Evolutionary conservation across 1,140 invertebrate genomes (phyloP), one percentile per base, ranked within the genome.

Genomic region (Acromyrmex charruanus): DNA sequence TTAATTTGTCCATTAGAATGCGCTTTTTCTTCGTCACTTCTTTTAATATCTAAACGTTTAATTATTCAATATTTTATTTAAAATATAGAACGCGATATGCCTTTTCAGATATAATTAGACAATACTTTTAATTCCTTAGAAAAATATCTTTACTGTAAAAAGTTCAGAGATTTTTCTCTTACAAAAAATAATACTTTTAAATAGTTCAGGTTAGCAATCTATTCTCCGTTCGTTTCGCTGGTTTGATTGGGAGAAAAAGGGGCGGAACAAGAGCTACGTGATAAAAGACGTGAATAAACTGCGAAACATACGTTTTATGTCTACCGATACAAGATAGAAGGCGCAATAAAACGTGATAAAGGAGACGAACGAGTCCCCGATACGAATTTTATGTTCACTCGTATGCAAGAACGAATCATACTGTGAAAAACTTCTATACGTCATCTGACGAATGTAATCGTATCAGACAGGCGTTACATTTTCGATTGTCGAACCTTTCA

Each of bases 321-420:
- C 69, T 51, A 84, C 59, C 55, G 69, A 75, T 75, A 51, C 44
- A 84, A 51, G 55, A 84, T 84, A 74, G 69, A 84, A 84, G 39
- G 68, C 14, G 80, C 58, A 84, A 84, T 84, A 63, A 84, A 84
- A 49, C 14, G 69, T 39, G 69, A 63, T 84, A 84, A 74, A 82
- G 55, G 69, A 63, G 80, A 74, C 58, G 44, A 84, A 84, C 55
- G 68, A 61, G 69, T 39, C 55, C 3, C 12, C 55, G 79, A 84
- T 82, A 72, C 18, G 25, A 53, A 9, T 35, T 75, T 84, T 61
- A 84, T 61, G 55, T 75, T 39, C 25, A 75, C 69, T 35, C 53
- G 68, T 74, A 75, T 75, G 53, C 53, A 61, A 18, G 18, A 39
- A 31, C 28, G 39, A 61, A 63, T 71, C 68, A 84, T 75, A 75